These are phyloP conservation scores for Cheilosia soror DNA, from an alignment of 2,888 invertebrate genomes.

Conservation along the genomic window DNA sequence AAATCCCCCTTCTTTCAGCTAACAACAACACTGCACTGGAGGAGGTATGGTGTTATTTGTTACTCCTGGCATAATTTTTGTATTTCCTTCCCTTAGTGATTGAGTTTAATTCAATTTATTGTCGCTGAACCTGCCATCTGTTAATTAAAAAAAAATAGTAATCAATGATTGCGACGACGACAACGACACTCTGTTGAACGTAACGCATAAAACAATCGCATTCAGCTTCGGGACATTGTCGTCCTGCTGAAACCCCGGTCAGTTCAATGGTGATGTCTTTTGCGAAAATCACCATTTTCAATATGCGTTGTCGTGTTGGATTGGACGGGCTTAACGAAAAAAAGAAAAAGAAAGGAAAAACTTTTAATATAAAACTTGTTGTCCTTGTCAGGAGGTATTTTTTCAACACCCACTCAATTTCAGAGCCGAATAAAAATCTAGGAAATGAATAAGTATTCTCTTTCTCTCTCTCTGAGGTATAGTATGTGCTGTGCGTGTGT, in stretches of 20 bases:
- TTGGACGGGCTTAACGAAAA: conserved; percentile 2
- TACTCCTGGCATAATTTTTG: conserved; percentile 59
- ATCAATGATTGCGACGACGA: conserved; percentile 61
- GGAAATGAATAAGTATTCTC: conserved; percentile 11
- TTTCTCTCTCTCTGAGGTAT: neutral
- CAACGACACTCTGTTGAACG: conserved; percentile 24
- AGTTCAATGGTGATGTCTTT: conserved; percentile 22
- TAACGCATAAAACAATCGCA: conserved; percentile 63
- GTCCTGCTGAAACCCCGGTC: conserved; percentile 24
- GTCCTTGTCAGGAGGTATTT: conserved; percentile 39
- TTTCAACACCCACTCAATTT: conserved; percentile 25
- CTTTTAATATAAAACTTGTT: conserved; percentile 65
- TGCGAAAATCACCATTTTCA: conserved; percentile 57
- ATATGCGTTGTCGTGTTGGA: conserved; percentile 21
- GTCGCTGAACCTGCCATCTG: conserved; percentile 58
- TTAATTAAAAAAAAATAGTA: conserved; percentile 67
- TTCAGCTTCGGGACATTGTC: conserved; percentile 56
- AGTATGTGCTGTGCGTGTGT: neutral
- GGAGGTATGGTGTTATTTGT: neutral
- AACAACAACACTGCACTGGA: neutral
- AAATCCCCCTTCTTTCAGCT: neutral
- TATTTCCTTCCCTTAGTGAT: conserved; percentile 57
- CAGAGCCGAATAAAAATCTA: conserved; percentile 39
- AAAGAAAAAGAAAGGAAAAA: conserved; percentile 33
- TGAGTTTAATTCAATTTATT: conserved; percentile 72